Conservation (phyloP, 1,140 invertebrate species). For the Papilio polyxenes region DNA sequence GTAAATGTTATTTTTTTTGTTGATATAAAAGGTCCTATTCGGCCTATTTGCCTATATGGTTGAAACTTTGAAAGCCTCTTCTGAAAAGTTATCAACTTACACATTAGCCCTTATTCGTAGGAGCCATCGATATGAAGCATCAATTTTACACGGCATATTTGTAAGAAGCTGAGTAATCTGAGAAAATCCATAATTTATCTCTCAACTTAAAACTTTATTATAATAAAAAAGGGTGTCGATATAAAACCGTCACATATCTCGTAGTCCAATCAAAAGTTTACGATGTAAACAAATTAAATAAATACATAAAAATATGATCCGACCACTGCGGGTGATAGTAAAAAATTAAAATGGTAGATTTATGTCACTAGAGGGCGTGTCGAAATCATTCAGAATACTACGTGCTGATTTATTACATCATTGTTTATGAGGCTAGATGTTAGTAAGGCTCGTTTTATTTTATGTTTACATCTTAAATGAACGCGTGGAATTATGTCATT, state of each 20-base stretch:
- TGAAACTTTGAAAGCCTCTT: too few relatives aligned
- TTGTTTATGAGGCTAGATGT: conserved; percentile 28
- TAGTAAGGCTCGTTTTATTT: conserved; percentile 27
- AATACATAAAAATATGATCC: conserved; percentile 53
- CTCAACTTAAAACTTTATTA: background rate
- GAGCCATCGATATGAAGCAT: too few relatives aligned
- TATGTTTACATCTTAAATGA: conserved; percentile 7
- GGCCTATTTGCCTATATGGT: too few relatives aligned
- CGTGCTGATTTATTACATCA: conserved; percentile 31
- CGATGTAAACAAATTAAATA: conserved; percentile 48
- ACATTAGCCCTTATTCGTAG: too few relatives aligned
- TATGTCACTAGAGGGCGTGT: conserved; percentile 55
- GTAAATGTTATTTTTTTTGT: too few relatives aligned
- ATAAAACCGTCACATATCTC: conserved; percentile 33
- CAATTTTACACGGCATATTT: background rate
- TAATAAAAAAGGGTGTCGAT: conserved; percentile 24
- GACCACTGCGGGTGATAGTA: conserved; percentile 49
- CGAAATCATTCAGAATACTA: conserved; percentile 47
- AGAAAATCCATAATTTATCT: conserved; percentile 15
- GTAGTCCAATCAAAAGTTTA: conserved; percentile 50
- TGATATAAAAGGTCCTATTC: too few relatives aligned
- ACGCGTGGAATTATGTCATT: background rate
- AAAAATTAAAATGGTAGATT: conserved; percentile 54
- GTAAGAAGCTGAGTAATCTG: background rate
- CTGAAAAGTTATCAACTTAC: too few relatives aligned